Conservation (phyloP, 64 coral and sea anemone genomes). For the Pachyseris speciosa region DNA sequence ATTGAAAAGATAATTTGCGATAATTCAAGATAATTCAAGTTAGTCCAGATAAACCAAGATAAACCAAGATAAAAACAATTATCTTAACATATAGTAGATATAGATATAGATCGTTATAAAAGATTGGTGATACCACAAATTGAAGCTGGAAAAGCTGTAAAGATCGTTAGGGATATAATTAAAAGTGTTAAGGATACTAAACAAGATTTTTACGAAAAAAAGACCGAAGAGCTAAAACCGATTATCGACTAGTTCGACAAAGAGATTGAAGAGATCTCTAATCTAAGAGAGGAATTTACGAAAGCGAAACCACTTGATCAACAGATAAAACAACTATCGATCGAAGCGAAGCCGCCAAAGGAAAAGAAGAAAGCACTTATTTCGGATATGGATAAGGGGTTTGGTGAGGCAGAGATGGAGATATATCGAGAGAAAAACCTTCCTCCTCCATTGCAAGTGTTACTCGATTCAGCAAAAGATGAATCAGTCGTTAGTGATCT, state of each 20-base stretch:
- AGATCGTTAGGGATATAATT: neutral
- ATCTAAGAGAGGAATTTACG: neutral
- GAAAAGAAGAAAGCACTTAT: neutral
- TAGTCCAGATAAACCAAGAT: too few relatives aligned
- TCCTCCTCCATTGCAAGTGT: neutral
- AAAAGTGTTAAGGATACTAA: neutral
- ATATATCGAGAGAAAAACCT: neutral
- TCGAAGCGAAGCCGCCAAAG: neutral
- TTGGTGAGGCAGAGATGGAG: neutral
- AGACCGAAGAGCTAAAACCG: constrained; percentile 3
- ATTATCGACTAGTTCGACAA: neutral
- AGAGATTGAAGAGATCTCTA: too few relatives aligned
- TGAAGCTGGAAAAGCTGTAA: neutral
- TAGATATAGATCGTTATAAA: neutral
- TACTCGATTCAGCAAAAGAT: too few relatives aligned
- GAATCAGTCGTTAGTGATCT: too few relatives aligned
- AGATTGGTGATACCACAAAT: neutral
- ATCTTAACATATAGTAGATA: too few relatives aligned
- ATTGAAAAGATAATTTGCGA: too few relatives aligned
- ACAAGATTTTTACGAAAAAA: constrained; percentile 29
- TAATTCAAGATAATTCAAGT: too few relatives aligned
- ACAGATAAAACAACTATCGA: neutral
- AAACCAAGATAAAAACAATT: too few relatives aligned
- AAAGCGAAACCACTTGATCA: neutral
- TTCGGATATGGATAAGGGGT: neutral